phyloP scores from a whole-genome alignment of 2,888 invertebrate species.

The Lobophora halterata region DNA sequence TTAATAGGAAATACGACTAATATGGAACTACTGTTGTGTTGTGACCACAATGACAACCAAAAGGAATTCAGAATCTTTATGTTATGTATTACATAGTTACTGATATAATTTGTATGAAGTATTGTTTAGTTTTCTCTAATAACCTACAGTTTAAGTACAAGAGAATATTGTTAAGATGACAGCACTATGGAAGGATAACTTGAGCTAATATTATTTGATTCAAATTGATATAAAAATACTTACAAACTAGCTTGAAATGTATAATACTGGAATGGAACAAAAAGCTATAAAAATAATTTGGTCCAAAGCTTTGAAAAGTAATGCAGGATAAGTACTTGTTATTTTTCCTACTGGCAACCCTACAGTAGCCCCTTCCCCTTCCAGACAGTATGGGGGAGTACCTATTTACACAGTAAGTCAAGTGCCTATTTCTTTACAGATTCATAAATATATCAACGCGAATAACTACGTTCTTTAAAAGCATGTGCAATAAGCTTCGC shows the following conservation, averaged over 20 bases:
- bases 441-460: no score
- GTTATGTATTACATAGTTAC: no score
- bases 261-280: slow-evolving; percentile 39
- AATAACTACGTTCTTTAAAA: no score
- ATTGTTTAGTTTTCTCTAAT: no score
- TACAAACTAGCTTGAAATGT: slow-evolving; percentile 22
- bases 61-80: no score
- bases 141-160: no score
- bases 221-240: slow-evolving; percentile 19
- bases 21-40: no score
- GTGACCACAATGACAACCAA: no score
- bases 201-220: slow-evolving; percentile 32
- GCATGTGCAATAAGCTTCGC: no score
- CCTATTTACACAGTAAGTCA: slow-evolving; percentile 17
- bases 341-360: slow-evolving; percentile 10
- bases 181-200: slow-evolving; percentile 36
- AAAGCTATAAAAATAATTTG: slow-evolving; percentile 26
- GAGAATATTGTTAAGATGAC: slow-evolving; percentile 10
- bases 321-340: slow-evolving; percentile 11
- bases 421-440: slow-evolving; percentile 16
- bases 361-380: slow-evolving; percentile 1
- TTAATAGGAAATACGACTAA: no score
- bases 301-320: slow-evolving; percentile 19
- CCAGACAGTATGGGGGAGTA: slow-evolving; percentile 4
- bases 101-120: no score